These are phyloP conservation scores for Tiaroga cobitis DNA, from an alignment of 2,797 vertebrate species.

Conservation along the genomic window DNA sequence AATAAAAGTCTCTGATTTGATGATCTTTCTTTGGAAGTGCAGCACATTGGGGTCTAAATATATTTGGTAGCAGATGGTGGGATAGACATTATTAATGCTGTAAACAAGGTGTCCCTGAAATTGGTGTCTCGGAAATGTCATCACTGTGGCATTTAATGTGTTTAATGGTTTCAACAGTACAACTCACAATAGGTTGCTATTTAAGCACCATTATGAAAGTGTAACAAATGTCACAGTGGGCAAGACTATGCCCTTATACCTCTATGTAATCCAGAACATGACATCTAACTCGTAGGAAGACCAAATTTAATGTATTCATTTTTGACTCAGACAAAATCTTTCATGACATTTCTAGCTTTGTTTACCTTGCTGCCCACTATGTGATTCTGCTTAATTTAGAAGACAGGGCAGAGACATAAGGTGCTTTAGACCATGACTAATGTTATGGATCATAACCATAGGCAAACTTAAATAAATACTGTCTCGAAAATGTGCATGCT, in stretches of 20 bases:
- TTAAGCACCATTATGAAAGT: not conserved
- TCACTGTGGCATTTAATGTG: not conserved
- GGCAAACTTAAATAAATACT: slow-evolving; percentile 52
- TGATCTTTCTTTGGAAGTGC: not conserved
- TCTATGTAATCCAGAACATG: not conserved
- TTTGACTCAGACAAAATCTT: slow-evolving; percentile 25
- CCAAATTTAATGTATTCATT: not conserved
- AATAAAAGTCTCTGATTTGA: not conserved
- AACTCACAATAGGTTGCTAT: not conserved
- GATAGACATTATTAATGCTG: slow-evolving; percentile 6
- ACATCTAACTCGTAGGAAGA: slow-evolving; percentile 8
- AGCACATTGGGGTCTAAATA: not conserved
- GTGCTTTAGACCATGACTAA: slow-evolving; percentile 54
- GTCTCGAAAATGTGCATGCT: slow-evolving; percentile 48
- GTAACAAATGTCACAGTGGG: not conserved
- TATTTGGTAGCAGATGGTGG: slow-evolving; percentile 16
- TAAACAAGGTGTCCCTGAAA: not conserved
- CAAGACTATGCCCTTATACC: not conserved
- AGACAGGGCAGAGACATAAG: slow-evolving; percentile 24
- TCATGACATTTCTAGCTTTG: slow-evolving; percentile 12
- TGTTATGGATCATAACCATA: slow-evolving; percentile 49
- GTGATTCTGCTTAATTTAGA: slow-evolving; percentile 30
- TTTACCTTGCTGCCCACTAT: slow-evolving; percentile 10
- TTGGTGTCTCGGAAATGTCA: not conserved
- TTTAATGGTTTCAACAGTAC: not conserved